These are phyloP conservation scores for Maniola jurtina DNA, from an alignment of 1,140 invertebrate species.

Conservation along the genomic window DNA sequence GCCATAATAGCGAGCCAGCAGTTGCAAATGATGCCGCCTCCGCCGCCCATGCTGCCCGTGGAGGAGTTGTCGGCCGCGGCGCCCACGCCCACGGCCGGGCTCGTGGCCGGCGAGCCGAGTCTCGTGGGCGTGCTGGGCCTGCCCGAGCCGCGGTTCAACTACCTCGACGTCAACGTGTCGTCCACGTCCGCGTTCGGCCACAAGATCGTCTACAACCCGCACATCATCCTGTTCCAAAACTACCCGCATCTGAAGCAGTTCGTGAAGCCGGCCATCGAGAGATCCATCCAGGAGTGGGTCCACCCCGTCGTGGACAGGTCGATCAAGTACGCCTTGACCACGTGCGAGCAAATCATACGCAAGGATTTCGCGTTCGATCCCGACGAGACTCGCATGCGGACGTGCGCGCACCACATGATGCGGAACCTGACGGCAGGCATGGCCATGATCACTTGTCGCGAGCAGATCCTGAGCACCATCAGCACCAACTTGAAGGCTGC, in stretches of 20 bases:
- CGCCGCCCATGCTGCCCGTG: slow-evolving; percentile 59
- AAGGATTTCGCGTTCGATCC: slow-evolving; percentile 99
- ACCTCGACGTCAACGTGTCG: slow-evolving; percentile 91
- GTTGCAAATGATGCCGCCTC: slow-evolving; percentile 67
- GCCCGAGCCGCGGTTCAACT: slow-evolving; percentile 92
- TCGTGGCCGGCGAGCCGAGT: slow-evolving; percentile 68
- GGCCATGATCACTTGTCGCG: slow-evolving; percentile 98
- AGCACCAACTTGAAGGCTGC: slow-evolving; percentile 92
- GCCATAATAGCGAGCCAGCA: slow-evolving; percentile 59
- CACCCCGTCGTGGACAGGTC: slow-evolving; percentile 96
- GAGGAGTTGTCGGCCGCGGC: slow-evolving; percentile 62
- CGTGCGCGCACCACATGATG: slow-evolving; percentile 97
- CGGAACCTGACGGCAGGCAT: slow-evolving; percentile 97
- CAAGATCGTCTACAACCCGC: slow-evolving; percentile 89
- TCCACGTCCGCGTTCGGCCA: slow-evolving; percentile 87
- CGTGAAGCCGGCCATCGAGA: slow-evolving; percentile 92
- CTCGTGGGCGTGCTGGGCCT: slow-evolving; percentile 79
- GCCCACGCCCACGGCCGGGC: slow-evolving; percentile 67
- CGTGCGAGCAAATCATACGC: slow-evolving; percentile 96
- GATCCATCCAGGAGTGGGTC: slow-evolving; percentile 97
- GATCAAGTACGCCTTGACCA: slow-evolving; percentile 97
- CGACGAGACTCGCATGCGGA: slow-evolving; percentile 94
- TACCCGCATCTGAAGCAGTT: slow-evolving; percentile 94
- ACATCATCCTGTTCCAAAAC: slow-evolving; percentile 90
- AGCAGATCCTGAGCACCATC: slow-evolving; percentile 93